phyloP scores from a whole-genome alignment of 1,140 invertebrate species.

The Euura saliciscinereae region DNA sequence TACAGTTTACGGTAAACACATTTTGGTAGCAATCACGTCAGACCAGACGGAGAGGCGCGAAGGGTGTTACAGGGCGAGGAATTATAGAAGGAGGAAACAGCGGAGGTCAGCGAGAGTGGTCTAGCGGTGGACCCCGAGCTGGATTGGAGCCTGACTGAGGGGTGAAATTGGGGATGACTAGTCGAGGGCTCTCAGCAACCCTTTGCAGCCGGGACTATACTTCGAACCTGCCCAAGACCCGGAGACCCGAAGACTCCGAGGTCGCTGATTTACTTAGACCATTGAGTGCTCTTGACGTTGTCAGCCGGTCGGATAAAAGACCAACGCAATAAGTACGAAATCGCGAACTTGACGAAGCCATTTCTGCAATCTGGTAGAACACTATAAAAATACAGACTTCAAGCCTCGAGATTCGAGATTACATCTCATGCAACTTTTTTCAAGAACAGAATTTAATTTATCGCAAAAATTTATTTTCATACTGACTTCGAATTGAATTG shows the following conservation, averaged over 20 bases:
- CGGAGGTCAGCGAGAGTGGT: constrained; percentile 35
- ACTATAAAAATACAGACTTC: no score
- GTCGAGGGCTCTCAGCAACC: constrained; percentile 54
- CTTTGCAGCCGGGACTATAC: constrained; percentile 46
- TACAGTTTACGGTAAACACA: constrained; percentile 57
- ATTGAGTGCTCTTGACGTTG: constrained; percentile 26
- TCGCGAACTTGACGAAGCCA: background rate
- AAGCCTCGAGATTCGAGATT: background rate
- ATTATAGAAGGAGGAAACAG: constrained; percentile 9
- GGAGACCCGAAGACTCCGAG: constrained; percentile 2
- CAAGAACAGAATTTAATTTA: constrained; percentile 18
- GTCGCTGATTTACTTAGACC: constrained; percentile 55
- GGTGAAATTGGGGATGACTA: constrained; percentile 47
- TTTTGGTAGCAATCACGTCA: constrained; percentile 55
- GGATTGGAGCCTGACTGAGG: constrained; percentile 11
- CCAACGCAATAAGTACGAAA: background rate
- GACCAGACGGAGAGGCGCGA: constrained; percentile 23
- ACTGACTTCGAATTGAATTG: no score
- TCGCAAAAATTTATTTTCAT: no score
- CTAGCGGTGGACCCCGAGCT: constrained; percentile 39
- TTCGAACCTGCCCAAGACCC: constrained; percentile 11
- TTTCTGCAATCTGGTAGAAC: background rate
- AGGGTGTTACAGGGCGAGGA: constrained; percentile 27
- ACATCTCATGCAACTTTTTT: background rate
- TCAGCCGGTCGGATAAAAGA: background rate